Percentiles rank a stretch among this genome's conserved stretches.
These are phyloP conservation scores for Leptopilina boulardi DNA, from an alignment of 1,140 invertebrate species.

Conservation along the genomic window DNA sequence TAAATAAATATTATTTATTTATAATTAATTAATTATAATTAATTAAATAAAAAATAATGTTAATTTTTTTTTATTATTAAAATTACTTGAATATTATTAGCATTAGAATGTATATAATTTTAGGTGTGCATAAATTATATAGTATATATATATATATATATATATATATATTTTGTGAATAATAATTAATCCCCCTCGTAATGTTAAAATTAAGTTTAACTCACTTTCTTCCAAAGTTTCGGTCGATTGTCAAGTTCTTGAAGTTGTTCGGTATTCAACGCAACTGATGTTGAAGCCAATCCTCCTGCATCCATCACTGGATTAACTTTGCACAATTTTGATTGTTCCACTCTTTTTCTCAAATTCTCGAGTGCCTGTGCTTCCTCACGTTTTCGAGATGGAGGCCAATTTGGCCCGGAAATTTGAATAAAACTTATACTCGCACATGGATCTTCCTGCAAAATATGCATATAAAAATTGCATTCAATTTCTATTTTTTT, in stretches of 20 bases:
- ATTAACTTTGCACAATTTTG: conserved; percentile 65
- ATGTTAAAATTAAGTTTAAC: conserved; percentile 2
- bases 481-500: background rate
- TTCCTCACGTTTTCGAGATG: conserved; percentile 73
- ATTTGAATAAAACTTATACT: conserved; percentile 70
- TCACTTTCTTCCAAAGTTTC: conserved; percentile 72
- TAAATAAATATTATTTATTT: too few relatives aligned
- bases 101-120: too few relatives aligned
- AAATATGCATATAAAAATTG: background rate
- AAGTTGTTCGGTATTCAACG: conserved; percentile 51
- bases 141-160: too few relatives aligned
- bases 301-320: conserved; percentile 55
- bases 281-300: conserved; percentile 51
- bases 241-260: conserved; percentile 72
- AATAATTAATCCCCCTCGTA: too few relatives aligned
- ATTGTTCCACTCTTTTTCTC: conserved; percentile 71
- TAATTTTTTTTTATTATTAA: too few relatives aligned
- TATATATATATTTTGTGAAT: background rate
- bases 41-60: too few relatives aligned
- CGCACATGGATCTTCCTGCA: conserved; percentile 50
- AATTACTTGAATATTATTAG: too few relatives aligned
- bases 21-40: too few relatives aligned
- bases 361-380: conserved; percentile 73
- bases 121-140: too few relatives aligned
- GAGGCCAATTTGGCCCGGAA: conserved; percentile 71